These are phyloP conservation scores for Cyprinodon diabolis DNA, from an alignment of 2,797 vertebrate species.

Conservation along the genomic window DNA sequence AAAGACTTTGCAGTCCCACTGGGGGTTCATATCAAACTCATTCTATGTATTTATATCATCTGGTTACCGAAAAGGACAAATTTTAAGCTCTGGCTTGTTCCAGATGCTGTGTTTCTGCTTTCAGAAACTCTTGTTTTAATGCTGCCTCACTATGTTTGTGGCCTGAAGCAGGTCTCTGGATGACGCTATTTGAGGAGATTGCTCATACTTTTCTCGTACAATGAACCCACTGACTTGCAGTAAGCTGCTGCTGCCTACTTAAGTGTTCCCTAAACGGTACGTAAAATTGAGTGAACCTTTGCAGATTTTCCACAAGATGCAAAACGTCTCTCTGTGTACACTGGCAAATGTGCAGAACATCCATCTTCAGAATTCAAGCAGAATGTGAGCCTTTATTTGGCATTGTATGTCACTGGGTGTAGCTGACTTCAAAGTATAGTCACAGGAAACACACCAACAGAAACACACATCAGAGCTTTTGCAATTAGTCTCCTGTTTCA, in stretches of 20 bases:
- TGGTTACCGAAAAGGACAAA: constrained; percentile 42
- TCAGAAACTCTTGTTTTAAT: constrained; percentile 8
- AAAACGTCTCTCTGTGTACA: constrained; percentile 41
- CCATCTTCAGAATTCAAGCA: constrained; percentile 32
- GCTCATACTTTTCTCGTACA: background rate
- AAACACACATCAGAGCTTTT: constrained; percentile 27
- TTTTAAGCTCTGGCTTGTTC: constrained; percentile 18
- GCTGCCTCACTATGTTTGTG: constrained; percentile 4
- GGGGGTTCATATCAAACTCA: constrained; percentile 40
- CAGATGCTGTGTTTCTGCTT: constrained; percentile 14
- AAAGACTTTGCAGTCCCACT: constrained; percentile 47
- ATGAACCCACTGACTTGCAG: constrained; percentile 14
- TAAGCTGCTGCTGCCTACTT: constrained; percentile 34
- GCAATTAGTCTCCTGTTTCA: constrained; percentile 65
- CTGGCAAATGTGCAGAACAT: constrained; percentile 35
- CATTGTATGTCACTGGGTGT: constrained; percentile 28
- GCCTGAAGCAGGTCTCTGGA: constrained; percentile 12
- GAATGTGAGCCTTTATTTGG: constrained; percentile 41
- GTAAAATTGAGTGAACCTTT: constrained; percentile 28
- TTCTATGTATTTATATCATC: constrained; percentile 46
- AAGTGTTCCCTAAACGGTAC: constrained; percentile 33
- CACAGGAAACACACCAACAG: background rate
- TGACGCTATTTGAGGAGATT: constrained; percentile 2
- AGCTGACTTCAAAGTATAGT: constrained; percentile 25
- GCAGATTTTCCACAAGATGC: constrained; percentile 39